Evolutionary conservation across 2,113 vertebrate genomes (phyloP).

Genomic region (Albula goreensis): DNA sequence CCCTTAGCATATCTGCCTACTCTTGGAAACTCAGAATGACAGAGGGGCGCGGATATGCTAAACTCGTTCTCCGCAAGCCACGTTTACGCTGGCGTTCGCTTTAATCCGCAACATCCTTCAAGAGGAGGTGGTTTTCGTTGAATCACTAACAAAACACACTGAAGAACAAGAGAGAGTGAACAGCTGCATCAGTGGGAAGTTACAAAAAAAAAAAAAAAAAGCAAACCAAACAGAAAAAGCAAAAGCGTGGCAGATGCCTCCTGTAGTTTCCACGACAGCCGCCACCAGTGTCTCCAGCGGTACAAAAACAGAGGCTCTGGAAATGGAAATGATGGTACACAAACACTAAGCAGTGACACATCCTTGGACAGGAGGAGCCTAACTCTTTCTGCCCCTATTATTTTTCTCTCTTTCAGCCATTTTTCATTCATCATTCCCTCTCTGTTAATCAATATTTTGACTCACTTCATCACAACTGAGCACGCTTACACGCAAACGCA

Average conservation of each 20-base stretch:
- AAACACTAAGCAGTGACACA: background rate
- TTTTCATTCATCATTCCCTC: background rate
- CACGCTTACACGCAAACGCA: background rate
- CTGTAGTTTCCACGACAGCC: background rate
- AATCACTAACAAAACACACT: background rate
- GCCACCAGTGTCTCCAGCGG: background rate
- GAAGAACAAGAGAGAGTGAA: background rate
- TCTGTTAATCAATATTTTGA: background rate
- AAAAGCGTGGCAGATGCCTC: background rate
- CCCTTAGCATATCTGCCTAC: background rate
- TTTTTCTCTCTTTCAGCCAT: background rate
- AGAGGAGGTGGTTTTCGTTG: background rate
- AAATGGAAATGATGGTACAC: background rate
- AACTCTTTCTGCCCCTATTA: background rate
- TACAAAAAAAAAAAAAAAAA: background rate
- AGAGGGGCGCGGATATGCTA: background rate
- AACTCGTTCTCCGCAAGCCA: background rate
- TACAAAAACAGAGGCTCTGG: background rate
- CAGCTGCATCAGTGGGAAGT: background rate
- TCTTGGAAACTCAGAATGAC: background rate
- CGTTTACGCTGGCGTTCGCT: background rate
- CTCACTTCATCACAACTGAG: too few relatives aligned
- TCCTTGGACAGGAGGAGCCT: background rate
- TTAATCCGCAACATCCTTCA: background rate
- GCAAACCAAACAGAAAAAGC: background rate